Evolutionary conservation across 2,113 vertebrate genomes (phyloP), one percentile per base, ranked within the genome.

Genomic region (Telmatochromis brachygnathus): DNA sequence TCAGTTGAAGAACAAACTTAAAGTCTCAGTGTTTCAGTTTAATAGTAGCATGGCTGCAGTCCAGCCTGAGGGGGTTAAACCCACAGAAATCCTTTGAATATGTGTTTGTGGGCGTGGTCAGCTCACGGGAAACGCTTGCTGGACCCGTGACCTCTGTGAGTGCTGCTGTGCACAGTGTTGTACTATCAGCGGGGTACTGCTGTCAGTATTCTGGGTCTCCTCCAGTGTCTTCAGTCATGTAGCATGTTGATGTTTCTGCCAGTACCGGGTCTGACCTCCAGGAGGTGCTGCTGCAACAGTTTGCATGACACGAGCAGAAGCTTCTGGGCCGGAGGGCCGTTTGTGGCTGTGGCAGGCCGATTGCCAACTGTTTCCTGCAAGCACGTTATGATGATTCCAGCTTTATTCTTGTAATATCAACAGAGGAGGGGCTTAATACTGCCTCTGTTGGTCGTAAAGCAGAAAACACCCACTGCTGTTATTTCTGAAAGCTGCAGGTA

Each of bases 171-270:
- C 55, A 55, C 88, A 60, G 93, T 89, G 85, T 87, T 88, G 87
- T 83, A 79, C 85, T 81, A 49, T 47, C 17, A 3, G 21, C 6
- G 54, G 12, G 28, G 84, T 88, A 54, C 90, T 87, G 60, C 87
- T 58, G 62, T 88, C 87, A 85, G 87, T 87, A 65, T 80, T 88
- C 83, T 85, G 88, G 73, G 88, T 88, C 85, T 91, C 89, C 92
- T 82, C 39, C 83, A 88, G 90, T 91, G 56, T 81, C 11, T 87
- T 68, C 83, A 86, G 91, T 94, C 91, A 93, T 90, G 91, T 94
- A 92, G 92, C 94, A 95, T 94, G 94, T 90, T 82, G 87, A 87
- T 90, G 87, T 93, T 91, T 87, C 53, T 82, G 84, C 91, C 88
- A 87, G 91, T 90, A 80, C 90, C 87, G 83, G 77, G 75, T 88